Conservation (phyloP, 2,888 invertebrate species). For the Campoplex nolae region DNA sequence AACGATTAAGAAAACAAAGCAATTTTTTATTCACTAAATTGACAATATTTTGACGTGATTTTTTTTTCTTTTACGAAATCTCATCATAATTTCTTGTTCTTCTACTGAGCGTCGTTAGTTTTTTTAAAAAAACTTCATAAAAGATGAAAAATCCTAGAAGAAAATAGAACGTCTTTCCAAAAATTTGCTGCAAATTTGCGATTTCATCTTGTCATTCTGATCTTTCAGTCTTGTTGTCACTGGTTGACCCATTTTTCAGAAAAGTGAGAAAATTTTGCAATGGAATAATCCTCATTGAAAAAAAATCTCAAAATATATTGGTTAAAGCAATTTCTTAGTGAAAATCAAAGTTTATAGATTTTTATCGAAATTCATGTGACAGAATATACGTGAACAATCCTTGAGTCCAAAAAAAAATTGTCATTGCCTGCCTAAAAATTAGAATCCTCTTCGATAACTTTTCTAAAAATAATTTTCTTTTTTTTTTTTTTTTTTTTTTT, state of each 20-base stretch:
- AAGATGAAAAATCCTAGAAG: not conserved
- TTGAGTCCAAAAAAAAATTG: not conserved
- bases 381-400: not conserved
- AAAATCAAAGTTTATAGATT: not conserved
- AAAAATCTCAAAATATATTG: too few relatives aligned
- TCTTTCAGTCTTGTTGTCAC: too few relatives aligned
- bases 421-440: not conserved
- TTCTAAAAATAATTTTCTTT: not conserved
- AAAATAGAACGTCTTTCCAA: not conserved
- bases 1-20: not conserved
- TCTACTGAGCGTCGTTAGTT: not conserved
- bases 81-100: not conserved
- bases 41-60: too few relatives aligned
- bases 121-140: not conserved
- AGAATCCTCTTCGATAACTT: not conserved
- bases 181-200: too few relatives aligned
- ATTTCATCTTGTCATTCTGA: too few relatives aligned
- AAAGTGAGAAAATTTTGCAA: too few relatives aligned
- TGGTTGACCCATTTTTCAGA: too few relatives aligned
- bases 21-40: not conserved
- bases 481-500: not conserved
- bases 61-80: not conserved
- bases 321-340: not conserved
- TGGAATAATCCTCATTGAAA: not conserved
- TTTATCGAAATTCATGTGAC: not conserved